These are phyloP conservation scores for Synergus gifuensis DNA, from an alignment of 2,888 invertebrate species.

Conservation along the genomic window DNA sequence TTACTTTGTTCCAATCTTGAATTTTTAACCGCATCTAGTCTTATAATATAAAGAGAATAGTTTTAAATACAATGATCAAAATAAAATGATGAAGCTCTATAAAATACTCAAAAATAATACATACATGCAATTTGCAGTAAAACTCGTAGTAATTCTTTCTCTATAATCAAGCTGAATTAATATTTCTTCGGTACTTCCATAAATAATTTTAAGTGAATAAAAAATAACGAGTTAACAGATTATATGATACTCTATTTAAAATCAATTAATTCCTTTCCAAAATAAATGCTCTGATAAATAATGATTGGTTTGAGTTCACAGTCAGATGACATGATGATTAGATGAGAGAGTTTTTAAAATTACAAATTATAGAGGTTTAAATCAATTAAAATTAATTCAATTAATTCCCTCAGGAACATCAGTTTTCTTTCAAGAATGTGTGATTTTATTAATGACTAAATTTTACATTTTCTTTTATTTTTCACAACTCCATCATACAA, in stretches of 20 bases:
- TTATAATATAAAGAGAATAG: not conserved
- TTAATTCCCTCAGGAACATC: too few species aligned
- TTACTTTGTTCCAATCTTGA: not conserved
- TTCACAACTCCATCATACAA: slow-evolving; percentile 30
- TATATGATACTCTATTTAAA: not conserved
- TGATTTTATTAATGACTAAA: slow-evolving; percentile 40
- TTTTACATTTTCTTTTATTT: slow-evolving; percentile 29
- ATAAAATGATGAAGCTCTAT: not conserved
- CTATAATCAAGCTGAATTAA: slow-evolving; percentile 52
- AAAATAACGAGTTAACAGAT: not conserved
- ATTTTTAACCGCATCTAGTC: not conserved
- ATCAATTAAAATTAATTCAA: too few species aligned
- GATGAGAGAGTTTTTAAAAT: not conserved
- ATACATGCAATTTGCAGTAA: not conserved
- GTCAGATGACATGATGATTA: not conserved
- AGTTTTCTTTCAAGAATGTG: slow-evolving; percentile 29
- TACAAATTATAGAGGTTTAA: not conserved
- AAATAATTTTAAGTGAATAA: slow-evolving; percentile 40
- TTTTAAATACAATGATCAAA: not conserved
- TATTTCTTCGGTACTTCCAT: slow-evolving; percentile 40
- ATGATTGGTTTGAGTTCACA: not conserved
- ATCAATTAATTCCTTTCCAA: not conserved
- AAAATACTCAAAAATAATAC: not conserved
- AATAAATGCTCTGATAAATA: not conserved
- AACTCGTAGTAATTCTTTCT: not conserved